Evolutionary conservation across 2,888 invertebrate species (phyloP), one percentile per base, ranked within the genome.

Genomic region (Lathronympha strigana): DNA sequence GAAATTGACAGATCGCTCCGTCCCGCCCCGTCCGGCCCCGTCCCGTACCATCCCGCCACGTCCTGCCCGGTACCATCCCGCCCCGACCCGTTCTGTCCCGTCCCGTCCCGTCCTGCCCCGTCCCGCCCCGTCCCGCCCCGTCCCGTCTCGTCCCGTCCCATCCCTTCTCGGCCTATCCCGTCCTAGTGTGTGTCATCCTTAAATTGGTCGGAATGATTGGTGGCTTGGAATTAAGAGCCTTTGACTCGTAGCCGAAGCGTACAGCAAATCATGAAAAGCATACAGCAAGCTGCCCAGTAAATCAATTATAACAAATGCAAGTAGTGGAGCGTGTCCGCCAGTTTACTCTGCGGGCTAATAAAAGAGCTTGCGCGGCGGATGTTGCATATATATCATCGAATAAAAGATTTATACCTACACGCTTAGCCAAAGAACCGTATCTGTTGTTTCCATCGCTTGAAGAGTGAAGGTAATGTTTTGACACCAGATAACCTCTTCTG

Each of bases 311-410:
- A 64, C 36, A 38, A 60, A 64, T 60, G 64, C 51, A 53, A 28
- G 64, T 53, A 53, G 36, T 57, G 45, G 45, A 53, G 58, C 64
- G 58, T 53, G 50, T 25, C 57, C 40, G 17, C 31, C 25, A 47
- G 63, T 64, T 58, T 64, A 53, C 64, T 53, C 64, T 36, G 36
- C 15, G 64, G 64, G 23, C 49, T 58, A 60, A 64, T 64, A 64
- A 55, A 58, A 36, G 51, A 47, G 51, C 58, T 58, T 23, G 51
- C 58, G 58, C 49, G 17, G 51, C 49, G 43, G 36, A 64, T 51
- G 64, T 60, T 58, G 64, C 36, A 60, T 60, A 64, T 64, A 60
- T 64, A 64, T 64, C 58, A 64, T 45, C 51, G 64, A 64, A 64
- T 64, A 60, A 64, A 64, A 64, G 64, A 60, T 64, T 64, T 64